Conservation (phyloP, 2,113 vertebrate genomes). For the Sula dactylatra region DNA sequence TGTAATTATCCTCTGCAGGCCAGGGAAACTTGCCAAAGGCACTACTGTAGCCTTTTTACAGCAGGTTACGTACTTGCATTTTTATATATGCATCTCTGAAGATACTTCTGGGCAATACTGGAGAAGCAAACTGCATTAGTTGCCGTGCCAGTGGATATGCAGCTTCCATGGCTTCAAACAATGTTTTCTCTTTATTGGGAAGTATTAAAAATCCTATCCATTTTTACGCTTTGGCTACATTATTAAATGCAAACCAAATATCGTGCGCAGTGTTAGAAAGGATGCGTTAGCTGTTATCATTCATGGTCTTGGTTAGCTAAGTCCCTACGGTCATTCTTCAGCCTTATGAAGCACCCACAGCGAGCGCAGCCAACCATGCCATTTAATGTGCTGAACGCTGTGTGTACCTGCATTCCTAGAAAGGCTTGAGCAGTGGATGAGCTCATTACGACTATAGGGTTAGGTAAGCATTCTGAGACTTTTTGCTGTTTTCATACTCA, state of each 20-base stretch:
- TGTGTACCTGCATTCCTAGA: neutral
- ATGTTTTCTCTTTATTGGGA: neutral
- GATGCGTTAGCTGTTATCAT: neutral
- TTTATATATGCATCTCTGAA: neutral
- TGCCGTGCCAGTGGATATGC: neutral
- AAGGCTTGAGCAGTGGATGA: neutral
- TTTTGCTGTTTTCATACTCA: neutral
- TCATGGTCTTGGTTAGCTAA: neutral
- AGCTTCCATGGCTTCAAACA: neutral
- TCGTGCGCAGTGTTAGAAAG: fast-evolving
- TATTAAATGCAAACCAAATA: neutral
- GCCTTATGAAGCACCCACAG: neutral
- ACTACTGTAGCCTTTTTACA: neutral
- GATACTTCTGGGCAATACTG: neutral
- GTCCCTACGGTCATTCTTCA: neutral
- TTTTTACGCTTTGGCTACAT: neutral
- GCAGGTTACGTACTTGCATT: neutral
- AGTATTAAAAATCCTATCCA: neutral
- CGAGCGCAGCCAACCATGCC: neutral
- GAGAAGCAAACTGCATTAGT: neutral
- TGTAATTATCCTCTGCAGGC: neutral
- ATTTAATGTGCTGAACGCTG: fast-evolving
- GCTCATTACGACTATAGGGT: neutral
- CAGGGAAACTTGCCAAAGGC: neutral
- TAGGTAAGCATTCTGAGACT: neutral